Base-by-base conservation (phyloP, 1,140 invertebrate species). In the Helicoverpa zea region DNA sequence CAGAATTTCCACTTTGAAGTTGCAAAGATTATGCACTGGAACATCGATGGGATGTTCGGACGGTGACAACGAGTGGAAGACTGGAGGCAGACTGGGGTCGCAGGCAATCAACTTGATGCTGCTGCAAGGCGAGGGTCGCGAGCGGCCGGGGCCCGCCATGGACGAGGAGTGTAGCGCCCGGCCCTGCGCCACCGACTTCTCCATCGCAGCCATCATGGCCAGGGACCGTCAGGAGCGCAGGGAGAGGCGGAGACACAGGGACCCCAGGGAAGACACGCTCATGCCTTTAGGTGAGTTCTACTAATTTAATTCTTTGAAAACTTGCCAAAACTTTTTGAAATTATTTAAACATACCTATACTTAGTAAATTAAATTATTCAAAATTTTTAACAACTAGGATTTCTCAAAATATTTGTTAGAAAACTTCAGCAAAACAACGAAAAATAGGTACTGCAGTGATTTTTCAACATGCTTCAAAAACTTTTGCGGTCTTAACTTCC, bases 171-270 rank as follows among this genome's bases (percentile, higher is more conserved):
- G 96, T 91, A 96, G 96, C 70, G 95, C 96, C 89, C 88, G 96
- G 84, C 96, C 96, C 79, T 97, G 96, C 92, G 97, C 97, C 91
- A 98, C 97, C 43, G 97, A 98, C 95, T 98, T 98, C 95, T 98
- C 97, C 89, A 98, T 98, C 83, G 98, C 97, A 18, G 98, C 98
- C 77, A 98, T 98, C 84, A 98, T 98, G 97, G 97, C 97, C 66
- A 91, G 97, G 76, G 97, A 96, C 81, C 85, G 96, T 12, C 96
- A 95, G 85, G 94, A 95, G 85, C 78, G 94, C n/a, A 88, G 94
- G 52, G 92, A 94, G 80, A 84, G 93, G 66, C 90, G 89, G 61
- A 90, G 92, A 82, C 94, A 87, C 82, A 92, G 90, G 84, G 95
- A 94, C 90, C 95, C 91, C 64, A 94, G 91, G 85, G 93, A 94